These are phyloP conservation scores for Argya squamiceps DNA, from an alignment of 2,797 vertebrate genomes.

Conservation along the genomic window DNA sequence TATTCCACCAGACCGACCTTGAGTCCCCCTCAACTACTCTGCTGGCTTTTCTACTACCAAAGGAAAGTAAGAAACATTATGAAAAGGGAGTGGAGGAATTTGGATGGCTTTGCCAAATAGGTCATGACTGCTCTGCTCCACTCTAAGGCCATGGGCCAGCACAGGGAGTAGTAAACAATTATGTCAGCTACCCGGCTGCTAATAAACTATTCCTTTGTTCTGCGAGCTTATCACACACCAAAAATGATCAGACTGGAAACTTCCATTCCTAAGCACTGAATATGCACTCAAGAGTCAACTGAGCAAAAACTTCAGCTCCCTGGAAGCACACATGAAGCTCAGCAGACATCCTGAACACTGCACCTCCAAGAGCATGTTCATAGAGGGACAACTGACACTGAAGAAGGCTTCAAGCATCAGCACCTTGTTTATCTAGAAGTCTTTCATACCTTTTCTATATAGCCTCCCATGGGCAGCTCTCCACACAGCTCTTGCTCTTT, in stretches of 20 bases:
- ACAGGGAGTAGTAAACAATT: background rate
- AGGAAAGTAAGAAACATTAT: background rate
- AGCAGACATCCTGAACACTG: background rate
- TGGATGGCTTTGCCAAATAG: slow-evolving; percentile 10
- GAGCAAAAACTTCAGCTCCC: background rate
- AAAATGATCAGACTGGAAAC: background rate
- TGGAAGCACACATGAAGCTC: background rate
- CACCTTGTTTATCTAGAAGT: background rate
- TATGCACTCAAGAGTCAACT: rapidly evolving
- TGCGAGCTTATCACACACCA: background rate
- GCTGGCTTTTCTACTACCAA: background rate
- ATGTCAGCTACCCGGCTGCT: background rate
- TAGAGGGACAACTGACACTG: background rate
- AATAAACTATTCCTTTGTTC: background rate
- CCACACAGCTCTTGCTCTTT: background rate
- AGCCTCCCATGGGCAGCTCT: background rate
- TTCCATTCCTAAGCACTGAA: background rate
- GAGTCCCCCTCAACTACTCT: background rate
- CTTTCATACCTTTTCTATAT: too few relatives aligned
- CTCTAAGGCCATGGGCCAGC: background rate
- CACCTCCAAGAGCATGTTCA: background rate
- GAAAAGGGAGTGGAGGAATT: background rate
- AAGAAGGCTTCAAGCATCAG: background rate
- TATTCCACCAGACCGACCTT: background rate
- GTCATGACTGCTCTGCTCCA: background rate